A percentile compares a stretch with the other conserved stretches of the same genome.
Conservation (phyloP, 2,888 invertebrate genomes). For the Pristionchus mayeri region DNA sequence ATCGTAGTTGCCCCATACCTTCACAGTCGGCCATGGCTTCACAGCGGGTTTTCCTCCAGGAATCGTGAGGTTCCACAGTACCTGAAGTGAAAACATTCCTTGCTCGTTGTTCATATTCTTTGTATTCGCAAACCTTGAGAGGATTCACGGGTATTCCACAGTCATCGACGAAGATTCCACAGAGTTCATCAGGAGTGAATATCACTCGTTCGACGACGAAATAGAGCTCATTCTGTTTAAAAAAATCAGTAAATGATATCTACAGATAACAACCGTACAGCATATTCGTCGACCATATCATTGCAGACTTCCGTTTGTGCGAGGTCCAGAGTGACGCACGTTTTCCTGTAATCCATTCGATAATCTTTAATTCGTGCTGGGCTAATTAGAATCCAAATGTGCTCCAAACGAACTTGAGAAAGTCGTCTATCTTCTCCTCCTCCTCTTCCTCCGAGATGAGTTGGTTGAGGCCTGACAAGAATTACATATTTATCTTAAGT, state of each 20-base stretch:
- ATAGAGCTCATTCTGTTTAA: slow-evolving; percentile 60
- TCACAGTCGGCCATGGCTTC: slow-evolving; percentile 65
- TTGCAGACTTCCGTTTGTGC: no score
- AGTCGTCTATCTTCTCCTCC: slow-evolving; percentile 62
- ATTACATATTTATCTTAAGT: no score
- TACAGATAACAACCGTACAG: no score
- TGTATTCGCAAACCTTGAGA: slow-evolving; percentile 7
- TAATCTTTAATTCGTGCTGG: no score
- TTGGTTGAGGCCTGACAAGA: background rate
- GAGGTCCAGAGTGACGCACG: no score
- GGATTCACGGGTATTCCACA: slow-evolving; percentile 43
- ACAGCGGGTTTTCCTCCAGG: slow-evolving; percentile 68
- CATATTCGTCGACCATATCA: no score
- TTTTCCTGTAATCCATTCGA: no score
- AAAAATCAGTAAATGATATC: background rate
- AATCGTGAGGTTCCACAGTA: slow-evolving; percentile 67
- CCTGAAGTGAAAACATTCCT: slow-evolving; percentile 50
- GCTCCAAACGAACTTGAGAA: slow-evolving; percentile 55
- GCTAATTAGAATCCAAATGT: no score
- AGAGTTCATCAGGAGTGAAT: slow-evolving; percentile 66
- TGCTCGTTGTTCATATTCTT: background rate
- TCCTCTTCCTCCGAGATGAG: slow-evolving; percentile 53
- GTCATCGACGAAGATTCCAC: slow-evolving; percentile 63
- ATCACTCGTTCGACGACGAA: slow-evolving; percentile 63
- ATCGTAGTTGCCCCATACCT: no score